phyloP scores from a whole-genome alignment of 2,888 invertebrate species.

The Apeira syringaria region DNA sequence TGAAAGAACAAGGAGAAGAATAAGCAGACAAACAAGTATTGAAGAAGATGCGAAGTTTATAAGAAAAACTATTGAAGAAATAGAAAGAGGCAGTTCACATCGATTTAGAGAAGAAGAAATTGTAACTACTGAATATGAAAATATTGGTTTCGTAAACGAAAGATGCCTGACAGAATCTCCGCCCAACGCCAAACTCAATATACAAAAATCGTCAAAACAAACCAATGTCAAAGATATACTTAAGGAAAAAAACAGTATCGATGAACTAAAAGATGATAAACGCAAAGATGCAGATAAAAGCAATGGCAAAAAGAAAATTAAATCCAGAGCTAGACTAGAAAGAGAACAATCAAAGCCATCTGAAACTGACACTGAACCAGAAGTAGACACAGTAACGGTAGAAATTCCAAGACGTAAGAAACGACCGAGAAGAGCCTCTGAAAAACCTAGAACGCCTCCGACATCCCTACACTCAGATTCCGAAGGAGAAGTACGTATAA shows the following conservation, averaged over 20 bases:
- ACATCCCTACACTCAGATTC: slow-evolving; percentile 73
- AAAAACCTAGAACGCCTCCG: slow-evolving; percentile 73
- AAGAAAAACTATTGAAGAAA: slow-evolving; percentile 75
- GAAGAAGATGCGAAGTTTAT: slow-evolving; percentile 77
- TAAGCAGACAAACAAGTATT: slow-evolving; percentile 67
- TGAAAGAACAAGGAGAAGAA: slow-evolving; percentile 54
- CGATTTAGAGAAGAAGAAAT: slow-evolving; percentile 54
- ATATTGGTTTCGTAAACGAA: slow-evolving; percentile 32
- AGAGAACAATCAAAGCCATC: slow-evolving; percentile 78
- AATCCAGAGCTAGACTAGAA: slow-evolving; percentile 73
- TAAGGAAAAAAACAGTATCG: slow-evolving; percentile 43
- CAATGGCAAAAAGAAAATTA: slow-evolving; percentile 74
- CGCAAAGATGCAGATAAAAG: slow-evolving; percentile 62
- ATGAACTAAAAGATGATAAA: slow-evolving; percentile 63
- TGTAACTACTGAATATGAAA: slow-evolving; percentile 34
- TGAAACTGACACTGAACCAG: slow-evolving; percentile 74
- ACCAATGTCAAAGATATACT: slow-evolving; percentile 35
- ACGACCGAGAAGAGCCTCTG: slow-evolving; percentile 67
- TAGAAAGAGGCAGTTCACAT: slow-evolving; percentile 68
- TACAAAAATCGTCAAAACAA: slow-evolving; percentile 44
- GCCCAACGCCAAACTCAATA: slow-evolving; percentile 48
- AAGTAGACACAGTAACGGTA: slow-evolving; percentile 77
- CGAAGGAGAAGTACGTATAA: slow-evolving; percentile 65
- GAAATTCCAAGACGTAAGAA: slow-evolving; percentile 77
- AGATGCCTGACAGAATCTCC: slow-evolving; percentile 37